These are phyloP conservation scores for Pantherophis alleghaniensis DNA, from an alignment of 2,797 vertebrate species.

Conservation along the genomic window DNA sequence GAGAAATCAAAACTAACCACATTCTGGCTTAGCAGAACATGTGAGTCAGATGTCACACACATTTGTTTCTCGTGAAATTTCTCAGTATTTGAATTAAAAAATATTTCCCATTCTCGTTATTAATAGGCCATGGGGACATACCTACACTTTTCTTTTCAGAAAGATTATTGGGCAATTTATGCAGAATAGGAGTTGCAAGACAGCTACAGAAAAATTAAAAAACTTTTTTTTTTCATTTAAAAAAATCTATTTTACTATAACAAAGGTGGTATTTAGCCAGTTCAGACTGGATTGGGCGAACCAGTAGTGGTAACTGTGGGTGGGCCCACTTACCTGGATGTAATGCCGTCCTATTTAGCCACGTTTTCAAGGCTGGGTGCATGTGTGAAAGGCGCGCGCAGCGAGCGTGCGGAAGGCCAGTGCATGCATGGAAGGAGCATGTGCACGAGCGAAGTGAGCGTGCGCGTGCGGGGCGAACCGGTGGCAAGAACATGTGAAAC, in stretches of 20 bases:
- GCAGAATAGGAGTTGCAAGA: background rate
- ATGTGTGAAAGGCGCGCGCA: no score
- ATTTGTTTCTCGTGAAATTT: background rate
- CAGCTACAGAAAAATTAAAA: background rate
- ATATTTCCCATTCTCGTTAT: background rate
- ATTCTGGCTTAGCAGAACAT: background rate
- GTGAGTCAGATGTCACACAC: background rate
- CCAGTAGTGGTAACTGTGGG: no score
- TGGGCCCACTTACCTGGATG: no score
- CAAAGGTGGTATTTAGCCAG: background rate
- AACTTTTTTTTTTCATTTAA: background rate
- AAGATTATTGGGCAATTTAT: background rate
- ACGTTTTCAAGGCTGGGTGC: no score
- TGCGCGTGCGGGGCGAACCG: no score
- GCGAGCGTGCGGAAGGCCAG: accelerated
- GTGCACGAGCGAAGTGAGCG: no score
- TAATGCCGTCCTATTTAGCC: no score
- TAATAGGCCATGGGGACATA: background rate
- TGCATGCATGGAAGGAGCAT: no score
- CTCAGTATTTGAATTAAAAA: background rate
- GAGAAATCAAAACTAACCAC: background rate
- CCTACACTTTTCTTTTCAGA: background rate
- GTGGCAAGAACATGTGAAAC: no score
- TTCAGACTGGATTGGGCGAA: no score
- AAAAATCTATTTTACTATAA: background rate